Conservation (phyloP, 2,797 vertebrate species). For the Fringilla coelebs region DNA sequence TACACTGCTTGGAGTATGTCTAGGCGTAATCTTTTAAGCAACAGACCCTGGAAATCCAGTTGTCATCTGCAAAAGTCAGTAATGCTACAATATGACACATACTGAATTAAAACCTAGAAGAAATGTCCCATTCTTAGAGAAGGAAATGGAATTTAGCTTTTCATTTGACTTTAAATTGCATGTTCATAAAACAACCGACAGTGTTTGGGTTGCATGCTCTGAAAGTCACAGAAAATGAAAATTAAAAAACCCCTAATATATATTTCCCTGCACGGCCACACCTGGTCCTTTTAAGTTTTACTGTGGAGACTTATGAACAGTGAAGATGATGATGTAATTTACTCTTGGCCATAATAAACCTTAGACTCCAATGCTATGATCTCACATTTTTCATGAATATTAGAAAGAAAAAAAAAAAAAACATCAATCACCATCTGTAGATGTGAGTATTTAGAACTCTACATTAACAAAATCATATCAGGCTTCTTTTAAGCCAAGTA, state of each 20-base stretch:
- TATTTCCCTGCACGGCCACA: neutral
- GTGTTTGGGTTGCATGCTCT: neutral
- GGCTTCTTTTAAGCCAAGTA: neutral
- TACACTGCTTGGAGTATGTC: neutral
- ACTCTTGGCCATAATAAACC: neutral
- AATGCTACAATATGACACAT: neutral
- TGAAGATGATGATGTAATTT: slow-evolving; percentile 23
- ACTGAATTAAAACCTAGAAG: neutral
- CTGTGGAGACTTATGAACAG: neutral
- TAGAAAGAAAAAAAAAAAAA: neutral
- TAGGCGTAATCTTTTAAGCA: neutral
- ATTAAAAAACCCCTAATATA: rapidly evolving
- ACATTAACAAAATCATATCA: neutral
- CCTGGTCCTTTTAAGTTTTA: slow-evolving; percentile 16
- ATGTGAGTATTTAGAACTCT: neutral
- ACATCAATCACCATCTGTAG: neutral
- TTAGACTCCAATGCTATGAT: neutral
- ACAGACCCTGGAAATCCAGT: neutral
- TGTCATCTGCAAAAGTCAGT: neutral
- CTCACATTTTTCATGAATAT: neutral
- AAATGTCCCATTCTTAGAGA: neutral
- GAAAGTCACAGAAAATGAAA: neutral
- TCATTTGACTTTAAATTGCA: neutral
- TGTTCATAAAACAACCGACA: neutral
- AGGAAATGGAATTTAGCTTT: neutral